Evolutionary conservation across 2,113 vertebrate genomes (phyloP), one percentile per base, ranked within the genome.

Genomic region (Okapia johnstoni): DNA sequence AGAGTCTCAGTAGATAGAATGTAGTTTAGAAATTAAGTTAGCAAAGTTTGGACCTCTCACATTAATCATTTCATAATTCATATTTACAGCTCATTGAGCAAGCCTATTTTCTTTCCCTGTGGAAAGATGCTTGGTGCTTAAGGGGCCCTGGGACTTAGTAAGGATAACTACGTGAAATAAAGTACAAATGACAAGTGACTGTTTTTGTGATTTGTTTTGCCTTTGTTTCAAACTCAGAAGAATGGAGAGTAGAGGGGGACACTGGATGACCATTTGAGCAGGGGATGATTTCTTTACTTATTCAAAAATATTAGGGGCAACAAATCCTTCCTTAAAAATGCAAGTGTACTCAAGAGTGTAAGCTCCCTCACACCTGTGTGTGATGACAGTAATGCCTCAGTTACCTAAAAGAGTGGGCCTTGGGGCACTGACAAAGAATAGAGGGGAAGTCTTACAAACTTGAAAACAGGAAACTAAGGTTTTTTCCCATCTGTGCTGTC

Each of bases 51-150:
- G 52, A 36, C 33, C 36, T 91, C 63, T 85, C 33, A 30, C 26
- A 73, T 91, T 95, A 70, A 85, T 90, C 66, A 88, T 50, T 46
- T 73, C 17, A 91, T 90, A 93, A 97, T 26, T 94, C 57, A 61
- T 48, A 83, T 58, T 54, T 80, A 43, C 50, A 91, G 33, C 40
- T 88, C 93, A 60, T 70, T 80, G 26, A 63, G 54, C 63, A 61
- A 55, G 76, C 28, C 79, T 33, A 4, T 79, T 84, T 96, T 84
- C 40, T 61, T 60, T 55, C 79, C 76, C 63, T n/a, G 16, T 21
- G 76, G 50, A 55, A 96, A 86, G 25, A 55, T 10, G 2, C 17
- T 79, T 73, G 48, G 43, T 48, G 93, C 46, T 9, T 96, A 58
- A 77, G 26, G 36, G 54, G 1, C 9, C 7, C 19, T 52, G 28